Evolutionary conservation across 2,888 invertebrate species (phyloP).

Genomic region (Strigamia maritima): DNA sequence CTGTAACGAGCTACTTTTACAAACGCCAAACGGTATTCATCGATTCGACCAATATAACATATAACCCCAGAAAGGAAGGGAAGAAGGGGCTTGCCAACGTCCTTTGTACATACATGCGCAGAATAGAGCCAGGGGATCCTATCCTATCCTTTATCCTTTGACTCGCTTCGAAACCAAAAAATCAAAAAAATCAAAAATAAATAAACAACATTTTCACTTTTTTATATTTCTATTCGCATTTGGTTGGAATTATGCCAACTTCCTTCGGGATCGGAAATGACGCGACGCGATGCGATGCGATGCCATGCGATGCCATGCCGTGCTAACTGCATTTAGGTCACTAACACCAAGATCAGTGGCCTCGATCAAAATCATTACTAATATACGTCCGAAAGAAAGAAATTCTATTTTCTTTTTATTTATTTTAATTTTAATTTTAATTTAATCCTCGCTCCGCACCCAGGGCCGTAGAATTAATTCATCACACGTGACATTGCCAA

Average conservation of each 20-base stretch:
- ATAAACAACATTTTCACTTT: not conserved
- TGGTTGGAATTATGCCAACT: not conserved
- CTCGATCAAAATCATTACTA: not conserved
- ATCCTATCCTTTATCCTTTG: too few relatives aligned
- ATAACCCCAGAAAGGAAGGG: too few relatives aligned
- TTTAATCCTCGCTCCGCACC: too few relatives aligned
- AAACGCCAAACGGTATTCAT: conserved; percentile 3
- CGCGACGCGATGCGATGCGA: not conserved
- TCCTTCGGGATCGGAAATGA: conserved; percentile 30
- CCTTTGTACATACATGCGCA: too few relatives aligned
- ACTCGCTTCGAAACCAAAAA: too few relatives aligned
- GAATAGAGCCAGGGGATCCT: too few relatives aligned
- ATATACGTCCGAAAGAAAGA: too few relatives aligned
- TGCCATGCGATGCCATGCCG: not conserved
- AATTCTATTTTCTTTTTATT: too few relatives aligned
- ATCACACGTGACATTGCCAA: not conserved
- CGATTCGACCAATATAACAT: not conserved
- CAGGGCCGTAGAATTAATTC: not conserved
- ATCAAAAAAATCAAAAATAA: not conserved
- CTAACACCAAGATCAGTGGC: conserved; percentile 37
- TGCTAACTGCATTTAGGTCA: conserved; percentile 33
- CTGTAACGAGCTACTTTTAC: not conserved
- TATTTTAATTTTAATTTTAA: too few relatives aligned
- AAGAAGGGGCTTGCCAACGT: not conserved
- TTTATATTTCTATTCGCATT: not conserved